phyloP scores from a whole-genome alignment of 1,140 invertebrate species.

The Diploscapter pachys region DNA sequence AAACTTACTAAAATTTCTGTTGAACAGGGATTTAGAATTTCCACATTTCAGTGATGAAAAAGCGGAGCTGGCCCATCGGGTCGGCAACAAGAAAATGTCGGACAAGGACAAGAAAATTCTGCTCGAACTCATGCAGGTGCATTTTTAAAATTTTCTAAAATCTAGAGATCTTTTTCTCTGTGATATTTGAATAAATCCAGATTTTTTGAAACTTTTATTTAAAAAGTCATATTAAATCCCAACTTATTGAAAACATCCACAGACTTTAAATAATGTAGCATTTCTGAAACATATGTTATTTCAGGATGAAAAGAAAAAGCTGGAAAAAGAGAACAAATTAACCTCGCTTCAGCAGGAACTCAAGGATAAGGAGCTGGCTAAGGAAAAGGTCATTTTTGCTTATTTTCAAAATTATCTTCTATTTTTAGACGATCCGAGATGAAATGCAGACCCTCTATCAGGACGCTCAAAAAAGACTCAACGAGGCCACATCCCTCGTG shows the following conservation, averaged over 20 bases:
- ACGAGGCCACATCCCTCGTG: constrained; percentile 19
- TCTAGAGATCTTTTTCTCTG: too few relatives aligned
- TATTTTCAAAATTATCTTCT: not conserved
- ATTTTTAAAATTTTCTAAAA: too few relatives aligned
- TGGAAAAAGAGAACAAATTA: constrained; percentile 72
- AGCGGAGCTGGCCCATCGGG: constrained; percentile 70
- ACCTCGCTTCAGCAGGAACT: constrained; percentile 89
- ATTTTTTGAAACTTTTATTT: constrained; percentile 75
- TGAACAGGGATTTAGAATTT: constrained; percentile 55
- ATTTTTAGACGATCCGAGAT: constrained; percentile 9
- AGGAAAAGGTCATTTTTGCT: constrained; percentile 66
- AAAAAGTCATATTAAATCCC: too few relatives aligned
- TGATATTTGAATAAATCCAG: constrained; percentile 72
- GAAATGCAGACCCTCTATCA: constrained; percentile 7
- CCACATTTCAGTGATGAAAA: constrained; percentile 59
- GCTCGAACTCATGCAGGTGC: constrained; percentile 56
- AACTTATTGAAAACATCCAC: too few relatives aligned
- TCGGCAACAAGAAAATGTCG: constrained; percentile 91
- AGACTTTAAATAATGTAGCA: too few relatives aligned
- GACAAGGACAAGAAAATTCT: constrained; percentile 95
- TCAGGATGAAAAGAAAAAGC: constrained; percentile 73
- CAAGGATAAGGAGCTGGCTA: constrained; percentile 78
- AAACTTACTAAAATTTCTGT: constrained; percentile 17
- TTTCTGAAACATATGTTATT: too few relatives aligned
- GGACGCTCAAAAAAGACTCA: constrained; percentile 11